Evolutionary conservation across 2,113 vertebrate species (phyloP).

Genomic region (Progne subis): DNA sequence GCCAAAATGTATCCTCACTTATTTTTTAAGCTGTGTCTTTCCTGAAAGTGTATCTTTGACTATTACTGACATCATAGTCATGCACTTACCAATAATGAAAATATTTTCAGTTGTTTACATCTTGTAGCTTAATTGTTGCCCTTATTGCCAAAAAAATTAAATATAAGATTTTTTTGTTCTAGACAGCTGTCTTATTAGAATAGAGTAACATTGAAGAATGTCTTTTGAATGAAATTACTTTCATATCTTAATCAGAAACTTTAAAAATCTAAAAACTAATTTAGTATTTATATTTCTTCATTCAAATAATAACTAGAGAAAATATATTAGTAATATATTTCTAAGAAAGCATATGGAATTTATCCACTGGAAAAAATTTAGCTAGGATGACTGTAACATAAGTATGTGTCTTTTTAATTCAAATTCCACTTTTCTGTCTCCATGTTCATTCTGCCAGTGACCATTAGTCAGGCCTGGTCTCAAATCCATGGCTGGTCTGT

Average conservation of each 20-base stretch:
- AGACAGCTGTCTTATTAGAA: not conserved
- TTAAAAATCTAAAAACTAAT: not conserved
- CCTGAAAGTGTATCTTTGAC: constrained; percentile 9
- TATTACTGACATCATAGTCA: not conserved
- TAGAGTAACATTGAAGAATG: not conserved
- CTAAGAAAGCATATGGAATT: not conserved
- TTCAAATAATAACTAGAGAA: not conserved
- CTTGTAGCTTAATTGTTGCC: not conserved
- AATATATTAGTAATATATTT: not conserved
- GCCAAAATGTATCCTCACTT: not conserved
- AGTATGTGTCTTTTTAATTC: not conserved
- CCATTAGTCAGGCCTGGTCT: not conserved
- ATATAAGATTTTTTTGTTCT: not conserved
- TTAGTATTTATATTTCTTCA: not conserved
- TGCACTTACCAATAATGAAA: not conserved
- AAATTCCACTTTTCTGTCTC: not conserved
- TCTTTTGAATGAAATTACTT: not conserved
- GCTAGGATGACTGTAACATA: not conserved
- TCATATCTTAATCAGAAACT: not conserved
- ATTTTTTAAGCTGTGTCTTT: constrained; percentile 23
- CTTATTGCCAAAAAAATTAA: not conserved
- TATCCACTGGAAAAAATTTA: not conserved
- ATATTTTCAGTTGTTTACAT: constrained; percentile 9
- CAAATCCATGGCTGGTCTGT: not conserved
- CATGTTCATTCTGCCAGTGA: not conserved